These are phyloP conservation scores for Hippoglossus stenolepis DNA, from an alignment of 2,113 vertebrate genomes.

Conservation along the genomic window DNA sequence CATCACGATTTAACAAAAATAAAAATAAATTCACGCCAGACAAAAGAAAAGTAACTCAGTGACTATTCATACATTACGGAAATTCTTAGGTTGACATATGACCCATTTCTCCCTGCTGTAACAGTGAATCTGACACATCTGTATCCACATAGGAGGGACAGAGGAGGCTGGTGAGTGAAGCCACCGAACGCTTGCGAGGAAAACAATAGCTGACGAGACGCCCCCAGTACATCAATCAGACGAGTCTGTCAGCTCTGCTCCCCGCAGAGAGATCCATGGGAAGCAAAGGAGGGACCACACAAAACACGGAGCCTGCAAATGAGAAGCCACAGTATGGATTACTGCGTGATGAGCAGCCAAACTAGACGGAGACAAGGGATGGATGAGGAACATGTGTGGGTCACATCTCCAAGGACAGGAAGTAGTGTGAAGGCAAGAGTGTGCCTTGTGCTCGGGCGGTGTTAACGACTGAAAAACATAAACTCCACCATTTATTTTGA, in stretches of 20 bases:
- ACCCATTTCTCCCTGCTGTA: slow-evolving; percentile 11
- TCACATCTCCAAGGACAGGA: slow-evolving; percentile 32
- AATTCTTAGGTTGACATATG: background rate
- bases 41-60: background rate
- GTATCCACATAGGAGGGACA: slow-evolving; percentile 13
- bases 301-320: slow-evolving; percentile 67
- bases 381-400: slow-evolving; percentile 48
- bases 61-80: background rate
- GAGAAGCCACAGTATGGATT: slow-evolving; percentile 58
- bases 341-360: slow-evolving; percentile 52
- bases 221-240: slow-evolving; percentile 66
- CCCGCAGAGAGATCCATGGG: slow-evolving; percentile 64
- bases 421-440: background rate
- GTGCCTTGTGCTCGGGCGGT: background rate
- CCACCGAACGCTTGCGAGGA: slow-evolving; percentile 43
- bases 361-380: slow-evolving; percentile 40
- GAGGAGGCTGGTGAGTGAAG: slow-evolving; percentile 37
- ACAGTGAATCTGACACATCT: slow-evolving; percentile 29
- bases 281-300: slow-evolving; percentile 66
- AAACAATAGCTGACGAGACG: slow-evolving; percentile 70
- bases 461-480: background rate
- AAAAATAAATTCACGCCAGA: background rate
- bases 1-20: background rate
- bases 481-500: no score
- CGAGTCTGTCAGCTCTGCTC: slow-evolving; percentile 65